Evolutionary conservation across 2,888 invertebrate species (phyloP), one percentile per base, ranked within the genome.

Genomic region (Acholoe squamosa): DNA sequence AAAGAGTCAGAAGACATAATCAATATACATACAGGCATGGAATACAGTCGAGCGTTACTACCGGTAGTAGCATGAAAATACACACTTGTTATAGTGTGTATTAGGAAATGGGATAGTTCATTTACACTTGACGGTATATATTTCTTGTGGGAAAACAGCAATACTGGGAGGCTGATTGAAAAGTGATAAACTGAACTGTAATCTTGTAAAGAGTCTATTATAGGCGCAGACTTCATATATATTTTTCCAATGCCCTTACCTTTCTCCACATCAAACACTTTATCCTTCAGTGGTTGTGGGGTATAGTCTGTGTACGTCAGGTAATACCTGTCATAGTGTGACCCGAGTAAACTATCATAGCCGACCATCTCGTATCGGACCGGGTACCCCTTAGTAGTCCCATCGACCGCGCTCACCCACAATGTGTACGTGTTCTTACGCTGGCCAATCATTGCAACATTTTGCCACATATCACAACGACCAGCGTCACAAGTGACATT

Each of bases 271-370:
- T 92, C 92, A 92, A 95, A 95, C 25, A 91, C 91, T 0, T 67
- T 76, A 3, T 89, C 86, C 14, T 92, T 54, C 89, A 92, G 22
- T 90, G 92, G 51, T 93, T 91, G 25, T 31, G 89, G 92, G n/a
- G 90, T 91, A 33, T 90, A 95, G 84, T 97, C 97, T 71, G 98
- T 97, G 94, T 99, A 99, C 80, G 97, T 97, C 86, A 99, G 95
- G 95, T 98, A 98, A 95, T 99, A 99, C 95, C 99, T 98, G 96
- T 99, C 99, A 95, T 98, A 99, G 96, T 99, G 99, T 0, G 99
- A 99, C 0, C 99, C 99, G n/a, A 99, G 96, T 0, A 99, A 96
- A 0, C 97, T 97, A 95, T 99, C 99, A 96, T 97, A 99, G 0
- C 99, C 99, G 94, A 97, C 97, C 99, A 99, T 99, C 96, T 99